Evolutionary conservation across 2,888 invertebrate genomes (phyloP).

Genomic region (Cephus spinipes): DNA sequence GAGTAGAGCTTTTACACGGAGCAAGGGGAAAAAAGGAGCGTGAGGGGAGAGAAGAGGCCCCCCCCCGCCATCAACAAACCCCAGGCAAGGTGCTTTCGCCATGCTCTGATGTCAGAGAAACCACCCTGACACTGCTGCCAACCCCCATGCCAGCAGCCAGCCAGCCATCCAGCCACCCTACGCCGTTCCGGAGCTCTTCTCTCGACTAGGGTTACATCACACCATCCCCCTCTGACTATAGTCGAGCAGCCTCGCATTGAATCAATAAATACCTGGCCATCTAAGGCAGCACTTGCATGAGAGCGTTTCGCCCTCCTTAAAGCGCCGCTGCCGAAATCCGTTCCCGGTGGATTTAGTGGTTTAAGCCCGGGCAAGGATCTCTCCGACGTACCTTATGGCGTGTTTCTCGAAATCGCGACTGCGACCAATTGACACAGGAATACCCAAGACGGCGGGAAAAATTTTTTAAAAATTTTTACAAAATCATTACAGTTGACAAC

Average conservation of each 20-base stretch:
- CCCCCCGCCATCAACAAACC: not conserved
- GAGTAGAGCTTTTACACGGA: no score
- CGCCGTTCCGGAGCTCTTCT: conserved; percentile 25
- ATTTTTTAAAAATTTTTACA: no score
- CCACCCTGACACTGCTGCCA: not conserved
- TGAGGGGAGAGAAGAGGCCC: not conserved
- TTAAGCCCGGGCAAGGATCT: no score
- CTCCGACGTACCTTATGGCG: no score
- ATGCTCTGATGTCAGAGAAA: not conserved
- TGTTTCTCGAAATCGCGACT: no score
- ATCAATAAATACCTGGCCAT: conserved; percentile 53
- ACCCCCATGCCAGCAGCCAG: conserved; percentile 15
- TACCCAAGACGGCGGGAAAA: accelerated
- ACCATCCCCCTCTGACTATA: conserved; percentile 38
- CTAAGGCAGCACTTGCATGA: conserved; percentile 37
- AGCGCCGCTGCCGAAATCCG: no score
- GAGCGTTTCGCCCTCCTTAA: no score
- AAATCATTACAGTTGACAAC: no score
- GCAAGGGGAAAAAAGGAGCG: no score
- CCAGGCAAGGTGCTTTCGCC: conserved; percentile 2
- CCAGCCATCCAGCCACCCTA: conserved; percentile 9
- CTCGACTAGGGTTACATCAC: conserved; percentile 42
- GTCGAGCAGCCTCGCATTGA: conserved; percentile 42
- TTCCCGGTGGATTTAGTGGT: no score
- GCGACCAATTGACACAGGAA: no score